Percentiles rank a stretch among this genome's conserved stretches.
Conservation (phyloP, 2,888 invertebrate genomes). For the Nysson spinosus region DNA sequence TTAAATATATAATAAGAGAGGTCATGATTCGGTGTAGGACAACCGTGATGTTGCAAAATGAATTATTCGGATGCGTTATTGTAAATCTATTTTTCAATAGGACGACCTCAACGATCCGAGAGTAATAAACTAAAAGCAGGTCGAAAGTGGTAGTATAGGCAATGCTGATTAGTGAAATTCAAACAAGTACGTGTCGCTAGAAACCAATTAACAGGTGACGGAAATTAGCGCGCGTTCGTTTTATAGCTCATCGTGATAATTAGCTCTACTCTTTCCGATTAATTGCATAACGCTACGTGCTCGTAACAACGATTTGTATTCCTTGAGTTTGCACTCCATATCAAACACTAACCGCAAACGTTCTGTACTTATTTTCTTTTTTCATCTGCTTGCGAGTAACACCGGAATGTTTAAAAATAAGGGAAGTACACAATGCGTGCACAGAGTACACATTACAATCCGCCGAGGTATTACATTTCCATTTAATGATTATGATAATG, state of each 20-base stretch:
- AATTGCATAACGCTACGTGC: conserved; percentile 25
- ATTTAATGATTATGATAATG: no score
- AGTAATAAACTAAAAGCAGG: conserved; percentile 23
- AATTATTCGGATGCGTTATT: not conserved
- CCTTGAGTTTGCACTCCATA: conserved; percentile 13
- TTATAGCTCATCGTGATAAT: conserved; percentile 49
- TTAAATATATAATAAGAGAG: no score
- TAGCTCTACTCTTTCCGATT: conserved; percentile 45
- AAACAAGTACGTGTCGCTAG: conserved; percentile 46
- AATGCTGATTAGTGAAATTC: conserved; percentile 46
- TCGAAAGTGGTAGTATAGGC: conserved; percentile 15
- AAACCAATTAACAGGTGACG: conserved; percentile 45
- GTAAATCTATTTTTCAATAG: conserved; percentile 23
- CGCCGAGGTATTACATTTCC: no score
- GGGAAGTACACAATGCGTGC: no score
- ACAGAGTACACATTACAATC: no score
- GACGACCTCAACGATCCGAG: not conserved
- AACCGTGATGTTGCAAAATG: no score
- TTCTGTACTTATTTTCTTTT: not conserved
- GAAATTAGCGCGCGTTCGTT: conserved; percentile 44
- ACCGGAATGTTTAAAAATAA: no score
- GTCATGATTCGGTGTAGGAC: no score
- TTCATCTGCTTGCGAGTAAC: no score
- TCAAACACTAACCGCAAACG: conserved; percentile 35
- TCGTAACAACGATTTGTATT: conserved; percentile 21